Conservation (phyloP, 2,888 invertebrate genomes). For the Andrena haemorrhoa region DNA sequence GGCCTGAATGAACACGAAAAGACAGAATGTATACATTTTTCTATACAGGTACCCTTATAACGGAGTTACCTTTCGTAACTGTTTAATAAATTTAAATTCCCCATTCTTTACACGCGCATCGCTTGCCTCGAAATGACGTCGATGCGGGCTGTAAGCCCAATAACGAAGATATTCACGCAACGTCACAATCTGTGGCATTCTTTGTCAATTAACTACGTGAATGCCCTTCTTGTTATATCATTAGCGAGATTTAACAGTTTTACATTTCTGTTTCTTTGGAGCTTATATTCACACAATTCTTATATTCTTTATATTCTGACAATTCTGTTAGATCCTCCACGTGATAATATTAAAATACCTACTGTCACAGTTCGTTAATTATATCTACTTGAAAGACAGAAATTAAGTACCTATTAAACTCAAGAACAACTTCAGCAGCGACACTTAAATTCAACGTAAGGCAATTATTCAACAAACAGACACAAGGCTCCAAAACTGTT, state of each 20-base stretch:
- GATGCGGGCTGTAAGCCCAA: conserved; percentile 43
- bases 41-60: conserved; percentile 69
- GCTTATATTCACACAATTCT: no score
- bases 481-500: no score
- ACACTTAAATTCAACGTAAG: no score
- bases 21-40: not conserved
- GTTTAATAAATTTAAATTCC: conserved; percentile 42
- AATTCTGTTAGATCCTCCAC: no score
- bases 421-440: no score
- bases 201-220: not conserved
- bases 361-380: no score
- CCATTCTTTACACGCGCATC: not conserved
- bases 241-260: not conserved
- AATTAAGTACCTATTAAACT: no score
- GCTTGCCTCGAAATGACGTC: not conserved
- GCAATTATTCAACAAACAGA: no score
- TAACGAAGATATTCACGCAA: not conserved
- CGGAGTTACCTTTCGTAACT: conserved; percentile 20
- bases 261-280: not conserved
- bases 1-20: not conserved
- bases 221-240: not conserved
- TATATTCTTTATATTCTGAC: no score
- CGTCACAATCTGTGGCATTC: not conserved
- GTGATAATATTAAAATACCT: no score
- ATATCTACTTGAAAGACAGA: no score